Evolutionary conservation across 2,797 vertebrate genomes (phyloP).

Genomic region (Manis javanica): DNA sequence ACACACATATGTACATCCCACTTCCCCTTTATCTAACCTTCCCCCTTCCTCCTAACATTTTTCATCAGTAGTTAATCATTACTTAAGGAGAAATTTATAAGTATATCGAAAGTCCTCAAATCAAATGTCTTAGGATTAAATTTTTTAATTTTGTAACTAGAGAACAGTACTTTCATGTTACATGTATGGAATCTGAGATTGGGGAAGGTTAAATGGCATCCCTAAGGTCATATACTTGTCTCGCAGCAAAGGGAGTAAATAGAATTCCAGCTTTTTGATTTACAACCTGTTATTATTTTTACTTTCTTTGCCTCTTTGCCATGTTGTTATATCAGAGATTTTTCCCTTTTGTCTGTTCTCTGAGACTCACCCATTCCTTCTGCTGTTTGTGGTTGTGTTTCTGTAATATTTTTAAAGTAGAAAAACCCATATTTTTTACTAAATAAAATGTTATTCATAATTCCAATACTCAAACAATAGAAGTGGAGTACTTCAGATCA

Average conservation of each 20-base stretch:
- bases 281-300: background rate
- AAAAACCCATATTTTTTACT: background rate
- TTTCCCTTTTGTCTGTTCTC: background rate
- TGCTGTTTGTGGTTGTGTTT: background rate
- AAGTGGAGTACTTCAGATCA: background rate
- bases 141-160: background rate
- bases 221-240: background rate
- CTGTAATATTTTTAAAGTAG: slow-evolving; percentile 9
- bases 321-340: background rate
- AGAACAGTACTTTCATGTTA: background rate
- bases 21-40: background rate
- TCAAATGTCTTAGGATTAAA: background rate
- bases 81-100: background rate
- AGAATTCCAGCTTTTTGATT: background rate
- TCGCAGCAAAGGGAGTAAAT: background rate
- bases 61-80: background rate
- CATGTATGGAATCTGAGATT: background rate
- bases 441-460: background rate
- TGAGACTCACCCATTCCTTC: background rate
- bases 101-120: background rate
- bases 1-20: background rate
- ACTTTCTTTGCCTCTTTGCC: background rate
- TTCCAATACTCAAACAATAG: background rate
- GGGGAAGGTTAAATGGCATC: background rate
- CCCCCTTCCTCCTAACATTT: background rate